Evolutionary conservation across 2,797 vertebrate genomes (phyloP), one percentile per base, ranked within the genome.

Genomic region (Gymnopithys bicolor): DNA sequence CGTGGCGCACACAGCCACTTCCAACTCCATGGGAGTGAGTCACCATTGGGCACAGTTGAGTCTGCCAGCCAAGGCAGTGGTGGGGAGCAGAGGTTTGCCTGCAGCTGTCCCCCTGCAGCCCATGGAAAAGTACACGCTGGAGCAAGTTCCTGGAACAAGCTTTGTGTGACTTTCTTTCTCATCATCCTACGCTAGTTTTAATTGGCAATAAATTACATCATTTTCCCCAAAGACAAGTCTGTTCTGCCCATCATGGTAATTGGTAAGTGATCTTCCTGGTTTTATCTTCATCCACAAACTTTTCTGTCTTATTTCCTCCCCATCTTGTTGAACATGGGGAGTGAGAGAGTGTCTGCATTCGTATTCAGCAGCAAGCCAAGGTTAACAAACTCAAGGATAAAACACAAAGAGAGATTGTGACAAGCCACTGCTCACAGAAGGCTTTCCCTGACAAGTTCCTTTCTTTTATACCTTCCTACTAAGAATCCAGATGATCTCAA

Each of bases 1-100:
- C 0, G 0, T 1, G 62, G 21, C 1, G 1, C 14, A 18, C 5
- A 24, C 9, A 25, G 64, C 11, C 3, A 0, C 30, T 48, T 56
- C 52, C 41, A 70, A 0, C n/a, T 84, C 30, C 35, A 21, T 3
- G 0, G 21, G 35, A 45, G 10, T 46, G 35, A 45, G 10, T 46
- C 17, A 4, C 22, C 49, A 48, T 1, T 0, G 2, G 10, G 55
- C 19, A 39, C 1, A 39, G 64, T 0, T 11, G 37, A 70, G 24
- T 24, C 25, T 51, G 12, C 19, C 62, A n/a, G 39, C 21, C 7
- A 30, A 21, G 30, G 7, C 2, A 9, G 7, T 4, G 9, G 6
- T 11, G 13, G 0, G 3, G 25, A 83, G 23, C 24, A 88, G 32
- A 66, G 19, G 24, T 25, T 51, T 27, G 6, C 4, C 35, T 48